Percentiles rank a stretch among this genome's conserved stretches.
Conservation (phyloP, 2,888 invertebrate species). For the Macrosiphum euphorbiae region DNA sequence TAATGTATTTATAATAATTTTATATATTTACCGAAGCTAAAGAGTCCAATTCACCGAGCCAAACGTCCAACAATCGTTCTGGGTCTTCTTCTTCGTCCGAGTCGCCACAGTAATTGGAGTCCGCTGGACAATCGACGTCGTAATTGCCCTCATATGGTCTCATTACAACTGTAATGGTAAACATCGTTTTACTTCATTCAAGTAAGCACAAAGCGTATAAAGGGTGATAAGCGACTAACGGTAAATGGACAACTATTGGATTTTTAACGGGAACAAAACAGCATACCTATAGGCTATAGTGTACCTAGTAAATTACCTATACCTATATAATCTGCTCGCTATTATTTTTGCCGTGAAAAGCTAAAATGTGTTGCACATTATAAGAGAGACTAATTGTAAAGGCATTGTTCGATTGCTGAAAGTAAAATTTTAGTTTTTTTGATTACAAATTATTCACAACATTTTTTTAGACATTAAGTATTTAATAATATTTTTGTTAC, state of each 20-base stretch:
- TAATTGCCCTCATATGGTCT: conserved; percentile 64
- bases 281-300: neutral
- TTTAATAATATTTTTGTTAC: too few species aligned
- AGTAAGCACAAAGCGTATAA: neutral
- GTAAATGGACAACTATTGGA: neutral
- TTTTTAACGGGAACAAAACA: neutral
- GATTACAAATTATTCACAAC: too few species aligned
- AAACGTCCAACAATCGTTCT: conserved; percentile 82
- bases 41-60: conserved; percentile 83
- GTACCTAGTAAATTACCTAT: neutral
- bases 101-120: conserved; percentile 57
- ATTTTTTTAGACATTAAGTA: too few species aligned
- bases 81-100: conserved; percentile 74
- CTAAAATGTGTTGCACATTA: neutral
- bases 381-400: too few species aligned
- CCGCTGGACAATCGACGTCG: conserved; percentile 61
- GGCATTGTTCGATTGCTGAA: too few species aligned
- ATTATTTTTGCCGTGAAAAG: neutral
- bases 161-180: conserved; percentile 53
- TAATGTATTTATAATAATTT: neutral
- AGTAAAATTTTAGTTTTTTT: too few species aligned
- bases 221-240: neutral
- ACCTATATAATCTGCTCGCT: neutral
- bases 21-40: conserved; percentile 77
- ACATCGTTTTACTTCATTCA: neutral